These are phyloP conservation scores for Drosophila testacea DNA, from an alignment of 2,888 invertebrate genomes.

Conservation along the genomic window DNA sequence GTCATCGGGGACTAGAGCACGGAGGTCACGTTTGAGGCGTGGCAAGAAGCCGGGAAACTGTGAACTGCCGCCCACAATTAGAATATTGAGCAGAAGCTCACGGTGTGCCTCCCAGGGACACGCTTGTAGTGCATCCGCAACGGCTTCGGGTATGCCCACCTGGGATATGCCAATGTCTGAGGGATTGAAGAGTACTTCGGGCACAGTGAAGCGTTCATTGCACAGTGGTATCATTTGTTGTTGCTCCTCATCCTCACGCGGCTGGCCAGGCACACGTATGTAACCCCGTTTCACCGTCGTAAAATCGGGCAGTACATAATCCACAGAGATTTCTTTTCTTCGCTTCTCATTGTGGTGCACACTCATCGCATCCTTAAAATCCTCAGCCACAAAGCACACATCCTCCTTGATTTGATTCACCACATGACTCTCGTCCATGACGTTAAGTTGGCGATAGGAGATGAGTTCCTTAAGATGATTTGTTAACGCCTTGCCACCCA, in stretches of 20 bases:
- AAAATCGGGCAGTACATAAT: constrained; percentile 98
- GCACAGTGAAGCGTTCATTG: constrained; percentile 97
- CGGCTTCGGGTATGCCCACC: constrained; percentile 96
- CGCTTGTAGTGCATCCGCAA: constrained; percentile 90
- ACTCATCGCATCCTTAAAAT: constrained; percentile 93
- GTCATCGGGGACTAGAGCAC: constrained; percentile 91
- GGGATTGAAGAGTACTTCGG: constrained; percentile 97
- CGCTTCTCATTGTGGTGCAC: constrained; percentile 87
- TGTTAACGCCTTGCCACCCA: constrained; percentile 98
- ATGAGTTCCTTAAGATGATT: constrained; percentile 99
- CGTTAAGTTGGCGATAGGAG: constrained; percentile 97
- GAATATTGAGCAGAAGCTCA: constrained; percentile 92
- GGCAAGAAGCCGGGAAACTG: constrained; percentile 94
- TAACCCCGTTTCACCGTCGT: constrained; percentile 94
- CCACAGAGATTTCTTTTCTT: constrained; percentile 91
- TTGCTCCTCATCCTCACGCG: constrained; percentile 63
- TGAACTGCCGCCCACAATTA: constrained; percentile 93
- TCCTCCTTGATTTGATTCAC: constrained; percentile 99
- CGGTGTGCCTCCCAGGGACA: constrained; percentile 92
- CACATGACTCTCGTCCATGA: constrained; percentile 99
- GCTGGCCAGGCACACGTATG: constrained; percentile 67
- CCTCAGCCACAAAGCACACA: constrained; percentile 95
- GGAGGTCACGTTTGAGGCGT: constrained; percentile 91
- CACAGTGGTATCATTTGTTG: constrained; percentile 93
- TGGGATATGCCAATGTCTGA: constrained; percentile 95